Evolutionary conservation across 2,113 vertebrate genomes (phyloP), one percentile per base, ranked within the genome.

Genomic region (Chelonoidis abingdonii): DNA sequence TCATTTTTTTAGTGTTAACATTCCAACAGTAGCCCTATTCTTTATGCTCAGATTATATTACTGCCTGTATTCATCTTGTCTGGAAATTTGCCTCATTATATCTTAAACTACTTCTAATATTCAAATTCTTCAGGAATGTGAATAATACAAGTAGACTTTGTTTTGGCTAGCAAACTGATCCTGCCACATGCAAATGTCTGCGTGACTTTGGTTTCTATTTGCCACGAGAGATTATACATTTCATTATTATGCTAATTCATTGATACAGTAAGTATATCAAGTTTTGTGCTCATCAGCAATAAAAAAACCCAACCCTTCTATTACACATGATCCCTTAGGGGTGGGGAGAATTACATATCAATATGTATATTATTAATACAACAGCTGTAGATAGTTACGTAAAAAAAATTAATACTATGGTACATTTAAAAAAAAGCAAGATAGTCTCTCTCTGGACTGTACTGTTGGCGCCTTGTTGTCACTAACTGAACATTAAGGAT

Each of bases 41-140:
- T 98, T 96, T 86, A 78, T 25, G 88, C 90, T 88, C 54, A 83
- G 93, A 94, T 98, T 98, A 72, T 89, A 52, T 98, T 98, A 97
- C 97, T 75, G 69, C 92, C 96, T 94, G 87, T 98, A 97, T 98
- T 98, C 98, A 97, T 98, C 98, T 98, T 97, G 98, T 98, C 98
- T 98, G 96, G 94, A 98, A 98, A 97, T 94, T 80, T 76, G 91
- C 91, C 89, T 98, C 86, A 8, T 93, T 93, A 95, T 89, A 83
- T 96, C 90, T 95, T 86, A 96, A 80, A 84, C 85, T 89, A 93
- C 94, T 96, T 89, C 97, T 93, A 94, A 96, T 93, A 94, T 91
- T 96, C 94, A 50, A 90, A 96, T 95, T 92, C 93, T 96, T 87
- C 94, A 94, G 95, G 96, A 97, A 97, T 69, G 94, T 59, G 95